Conservation (phyloP, 2,113 vertebrate species). For the Dipodomys stephensi region DNA sequence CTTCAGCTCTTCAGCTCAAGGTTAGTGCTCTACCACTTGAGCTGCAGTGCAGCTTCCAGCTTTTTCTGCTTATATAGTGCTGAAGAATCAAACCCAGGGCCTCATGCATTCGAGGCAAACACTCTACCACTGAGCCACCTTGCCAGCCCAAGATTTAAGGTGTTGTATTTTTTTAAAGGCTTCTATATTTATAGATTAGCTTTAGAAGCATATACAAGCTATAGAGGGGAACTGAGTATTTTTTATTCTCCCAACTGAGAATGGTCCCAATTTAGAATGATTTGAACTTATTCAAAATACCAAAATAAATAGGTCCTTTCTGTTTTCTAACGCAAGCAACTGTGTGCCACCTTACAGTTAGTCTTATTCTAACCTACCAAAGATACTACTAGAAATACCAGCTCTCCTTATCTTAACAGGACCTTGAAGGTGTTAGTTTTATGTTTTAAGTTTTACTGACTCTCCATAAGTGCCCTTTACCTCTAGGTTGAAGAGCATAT, state of each 20-base stretch:
- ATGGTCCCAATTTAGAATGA: conserved; percentile 32
- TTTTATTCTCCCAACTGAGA: conserved; percentile 44
- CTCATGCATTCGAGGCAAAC: too few relatives aligned
- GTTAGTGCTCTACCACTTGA: too few relatives aligned
- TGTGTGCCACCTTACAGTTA: background rate
- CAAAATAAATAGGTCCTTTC: conserved; percentile 3
- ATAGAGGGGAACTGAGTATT: background rate
- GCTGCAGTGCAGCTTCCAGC: too few relatives aligned
- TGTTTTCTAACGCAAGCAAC: conserved; percentile 9
- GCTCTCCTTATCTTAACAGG: conserved; percentile 37
- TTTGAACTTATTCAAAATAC: conserved; percentile 59
- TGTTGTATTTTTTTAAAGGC: background rate
- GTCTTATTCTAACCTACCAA: background rate
- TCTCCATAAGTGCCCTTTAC: conserved; percentile 78
- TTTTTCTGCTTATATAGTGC: too few relatives aligned
- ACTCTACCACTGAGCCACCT: too few relatives aligned
- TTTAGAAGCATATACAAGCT: background rate
- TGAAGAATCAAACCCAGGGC: too few relatives aligned
- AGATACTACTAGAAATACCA: background rate
- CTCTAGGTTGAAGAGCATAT: conserved; percentile 97
- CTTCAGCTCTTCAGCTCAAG: too few relatives aligned
- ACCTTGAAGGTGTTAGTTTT: background rate
- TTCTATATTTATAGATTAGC: conserved; percentile 49
- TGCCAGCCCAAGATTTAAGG: too few relatives aligned
- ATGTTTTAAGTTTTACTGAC: conserved; percentile 49